These are phyloP conservation scores for Apodemus sylvaticus DNA, from an alignment of 2,113 vertebrate genomes.

Conservation along the genomic window DNA sequence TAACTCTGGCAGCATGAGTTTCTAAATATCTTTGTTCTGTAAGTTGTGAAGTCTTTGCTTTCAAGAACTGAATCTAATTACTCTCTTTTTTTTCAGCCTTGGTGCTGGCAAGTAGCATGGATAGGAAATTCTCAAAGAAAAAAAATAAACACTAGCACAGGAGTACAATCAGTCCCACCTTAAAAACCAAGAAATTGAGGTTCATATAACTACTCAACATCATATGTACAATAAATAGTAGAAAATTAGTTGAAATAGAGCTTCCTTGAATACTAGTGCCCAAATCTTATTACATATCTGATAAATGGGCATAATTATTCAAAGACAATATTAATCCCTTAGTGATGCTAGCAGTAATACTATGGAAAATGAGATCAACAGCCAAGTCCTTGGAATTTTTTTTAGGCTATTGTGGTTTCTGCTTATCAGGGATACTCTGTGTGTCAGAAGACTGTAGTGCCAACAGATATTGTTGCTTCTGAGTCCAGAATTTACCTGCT, in stretches of 20 bases:
- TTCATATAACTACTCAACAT: neutral
- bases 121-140: neutral
- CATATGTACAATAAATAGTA: neutral
- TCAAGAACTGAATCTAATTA: neutral
- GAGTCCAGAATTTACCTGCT: constrained; percentile 82
- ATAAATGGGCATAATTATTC: constrained; percentile 25
- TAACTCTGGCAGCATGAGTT: neutral
- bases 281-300: neutral
- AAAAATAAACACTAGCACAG: neutral
- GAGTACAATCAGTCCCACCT: neutral
- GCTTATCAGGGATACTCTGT: constrained; percentile 64
- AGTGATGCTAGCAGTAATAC: neutral
- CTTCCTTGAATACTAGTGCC: neutral
- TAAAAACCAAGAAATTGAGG: constrained; percentile 41
- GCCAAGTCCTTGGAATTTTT: constrained; percentile 57
- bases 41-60: neutral
- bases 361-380: constrained; percentile 6
- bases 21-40: neutral
- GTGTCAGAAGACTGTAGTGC: constrained; percentile 61
- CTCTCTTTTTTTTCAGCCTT: neutral
- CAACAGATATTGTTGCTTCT: constrained; percentile 83
- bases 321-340: neutral
- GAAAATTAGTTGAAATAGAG: neutral
- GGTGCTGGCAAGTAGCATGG: neutral
- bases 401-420: constrained; percentile 65